Conservation (phyloP, 2,888 invertebrate species). For the Spodoptera exigua region DNA sequence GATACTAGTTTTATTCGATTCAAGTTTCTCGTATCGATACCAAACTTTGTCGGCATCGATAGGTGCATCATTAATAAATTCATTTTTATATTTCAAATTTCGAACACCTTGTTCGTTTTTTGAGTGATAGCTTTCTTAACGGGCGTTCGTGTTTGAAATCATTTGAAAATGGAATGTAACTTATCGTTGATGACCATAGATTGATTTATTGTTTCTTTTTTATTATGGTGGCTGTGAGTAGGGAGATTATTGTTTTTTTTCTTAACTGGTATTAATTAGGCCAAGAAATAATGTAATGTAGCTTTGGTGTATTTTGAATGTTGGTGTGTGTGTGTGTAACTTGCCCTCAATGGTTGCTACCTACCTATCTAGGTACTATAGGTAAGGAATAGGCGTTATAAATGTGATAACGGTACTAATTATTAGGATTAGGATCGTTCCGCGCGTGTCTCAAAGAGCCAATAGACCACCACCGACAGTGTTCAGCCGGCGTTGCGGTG, state of each 20-base stretch:
- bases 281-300: too few species aligned
- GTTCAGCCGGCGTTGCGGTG: too few species aligned
- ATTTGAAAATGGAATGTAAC: slow-evolving; percentile 53
- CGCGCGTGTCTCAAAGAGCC: too few species aligned
- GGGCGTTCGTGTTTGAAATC: slow-evolving; percentile 53
- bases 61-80: slow-evolving; percentile 74
- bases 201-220: slow-evolving; percentile 30
- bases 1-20: slow-evolving; percentile 13
- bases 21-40: slow-evolving; percentile 29
- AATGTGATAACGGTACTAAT: too few species aligned
- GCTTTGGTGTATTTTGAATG: too few species aligned
- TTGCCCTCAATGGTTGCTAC: too few species aligned
- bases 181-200: slow-evolving; percentile 41
- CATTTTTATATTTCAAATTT: slow-evolving; percentile 67
- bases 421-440: too few species aligned
- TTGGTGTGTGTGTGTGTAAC: too few species aligned
- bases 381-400: too few species aligned
- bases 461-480: too few species aligned
- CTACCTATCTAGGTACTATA: too few species aligned
- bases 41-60: slow-evolving; percentile 59
- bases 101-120: slow-evolving; percentile 62
- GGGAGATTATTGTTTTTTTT: not conserved
- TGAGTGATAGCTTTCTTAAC: slow-evolving; percentile 63
- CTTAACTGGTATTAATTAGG: too few species aligned
- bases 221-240: slow-evolving; percentile 16